A percentile compares a stretch with the other conserved stretches of the same genome.
Conservation (phyloP, 2,888 invertebrate genomes). For the Trilocha varians region DNA sequence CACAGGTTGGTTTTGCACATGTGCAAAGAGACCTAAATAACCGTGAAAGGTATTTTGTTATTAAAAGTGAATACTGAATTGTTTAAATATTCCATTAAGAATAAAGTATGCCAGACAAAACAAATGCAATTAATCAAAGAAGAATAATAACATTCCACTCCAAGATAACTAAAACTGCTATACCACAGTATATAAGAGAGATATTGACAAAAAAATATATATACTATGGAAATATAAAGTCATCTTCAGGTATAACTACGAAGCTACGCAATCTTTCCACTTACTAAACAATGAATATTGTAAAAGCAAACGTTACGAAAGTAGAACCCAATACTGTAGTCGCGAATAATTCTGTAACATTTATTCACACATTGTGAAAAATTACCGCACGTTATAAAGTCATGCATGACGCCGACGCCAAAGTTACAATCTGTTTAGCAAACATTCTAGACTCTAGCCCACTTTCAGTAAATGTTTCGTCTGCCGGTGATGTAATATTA, state of each 20-base stretch:
- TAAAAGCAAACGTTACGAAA: background rate
- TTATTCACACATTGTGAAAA: constrained; percentile 2
- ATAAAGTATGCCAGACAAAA: too few species aligned
- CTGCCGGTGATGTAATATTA: constrained; percentile 2
- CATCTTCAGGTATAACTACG: too few species aligned
- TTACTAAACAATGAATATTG: background rate
- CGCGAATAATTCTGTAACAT: constrained; percentile 1
- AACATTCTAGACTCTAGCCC: constrained; percentile 2
- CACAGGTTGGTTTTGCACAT: background rate
- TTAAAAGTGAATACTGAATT: too few species aligned
- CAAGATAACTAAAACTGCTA: too few species aligned
- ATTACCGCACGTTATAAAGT: constrained; percentile 9
- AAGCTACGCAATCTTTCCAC: background rate
- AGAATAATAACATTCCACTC: too few species aligned
- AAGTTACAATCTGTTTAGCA: constrained; percentile 6
- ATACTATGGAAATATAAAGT: too few species aligned
- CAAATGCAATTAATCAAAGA: too few species aligned
- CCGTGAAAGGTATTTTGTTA: too few species aligned
- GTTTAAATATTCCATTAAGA: too few species aligned
- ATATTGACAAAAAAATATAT: too few species aligned
- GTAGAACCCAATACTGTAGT: background rate
- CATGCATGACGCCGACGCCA: constrained; percentile 6
- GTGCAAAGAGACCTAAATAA: background rate
- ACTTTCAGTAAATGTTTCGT: constrained; percentile 4
- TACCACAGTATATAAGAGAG: too few species aligned